Base-by-base conservation (phyloP, 2,113 vertebrate genomes). In the Myotis yumanensis region DNA sequence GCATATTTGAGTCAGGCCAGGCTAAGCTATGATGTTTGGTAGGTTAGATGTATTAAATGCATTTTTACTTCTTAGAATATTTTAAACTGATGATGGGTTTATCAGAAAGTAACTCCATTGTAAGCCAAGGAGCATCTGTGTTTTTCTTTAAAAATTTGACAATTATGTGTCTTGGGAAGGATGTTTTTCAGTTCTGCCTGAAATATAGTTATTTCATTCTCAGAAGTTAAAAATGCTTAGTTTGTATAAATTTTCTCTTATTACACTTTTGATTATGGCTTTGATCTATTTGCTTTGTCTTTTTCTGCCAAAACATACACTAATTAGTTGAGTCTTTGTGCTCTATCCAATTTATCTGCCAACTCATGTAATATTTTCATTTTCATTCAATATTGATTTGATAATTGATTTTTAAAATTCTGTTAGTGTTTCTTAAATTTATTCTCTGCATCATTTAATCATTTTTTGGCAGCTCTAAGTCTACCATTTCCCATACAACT, bases 261-360 rank as follows among this genome's bases (percentile, higher is more conserved):
- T 30, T 69, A 72, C 2, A 37, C 23, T 87, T 91, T 75, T 48
- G 48, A 73, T 14, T 51, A 37, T 57, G 54, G 18, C 25, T 85
- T 83, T 66, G 12, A n/a, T 77, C 22, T 57, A 30, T 51, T 86
- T 62, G 9, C 30, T 64, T 25, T 37, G 11, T 75, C 12, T 71
- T 90, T 82, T 95, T 17, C 85, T 96, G 71, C 8, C 83, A 35
- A 92, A 87, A 72, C 9, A 71, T 66, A 46, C 28, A 32, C 35
- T 81, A 32, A 20, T 84, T 90, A 86, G 46, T 17, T 68, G 40
- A 79, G 32, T 79, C 14, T 89, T 90, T 72, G 54, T 85, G 32
- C 72, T 89, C 5, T 81, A 9, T 85, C 7, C 73, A 84, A 23
- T 87, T 93, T 87, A 76, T 46, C 59, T 94, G 72, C 20, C 69